phyloP scores from a whole-genome alignment of 2,888 invertebrate genomes.

The Neria commutata region DNA sequence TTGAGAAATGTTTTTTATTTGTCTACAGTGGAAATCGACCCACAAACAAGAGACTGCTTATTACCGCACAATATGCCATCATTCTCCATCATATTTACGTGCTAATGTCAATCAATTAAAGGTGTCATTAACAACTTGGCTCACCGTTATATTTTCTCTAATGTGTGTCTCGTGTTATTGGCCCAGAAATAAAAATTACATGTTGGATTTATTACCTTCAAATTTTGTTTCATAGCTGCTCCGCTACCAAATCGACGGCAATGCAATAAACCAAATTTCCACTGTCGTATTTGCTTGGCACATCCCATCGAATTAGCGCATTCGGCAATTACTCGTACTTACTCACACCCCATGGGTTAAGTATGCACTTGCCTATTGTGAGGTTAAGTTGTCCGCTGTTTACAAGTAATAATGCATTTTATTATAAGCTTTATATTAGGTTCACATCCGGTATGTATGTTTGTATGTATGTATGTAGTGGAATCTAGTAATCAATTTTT shows the following conservation, averaged over 20 bases:
- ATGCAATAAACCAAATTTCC: too few species aligned
- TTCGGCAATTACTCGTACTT: background rate
- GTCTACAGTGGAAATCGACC: background rate
- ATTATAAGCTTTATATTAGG: too few species aligned
- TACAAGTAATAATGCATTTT: too few species aligned
- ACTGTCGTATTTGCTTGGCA: background rate
- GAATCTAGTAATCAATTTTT: too few species aligned
- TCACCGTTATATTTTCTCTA: constrained; percentile 34
- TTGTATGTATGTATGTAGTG: too few species aligned
- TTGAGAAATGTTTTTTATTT: too few species aligned
- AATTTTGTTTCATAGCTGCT: constrained; percentile 44
- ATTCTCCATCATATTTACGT: constrained; percentile 5
- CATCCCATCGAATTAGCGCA: constrained; percentile 41
- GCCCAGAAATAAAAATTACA: constrained; percentile 47
- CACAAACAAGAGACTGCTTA: background rate
- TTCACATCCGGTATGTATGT: too few species aligned
- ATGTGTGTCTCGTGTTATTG: constrained; percentile 15
- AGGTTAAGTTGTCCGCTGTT: too few species aligned
- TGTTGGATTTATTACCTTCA: constrained; percentile 44
- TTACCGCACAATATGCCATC: background rate
- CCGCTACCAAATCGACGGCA: too few species aligned
- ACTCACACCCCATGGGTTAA: too few species aligned
- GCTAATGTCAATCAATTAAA: constrained; percentile 50
- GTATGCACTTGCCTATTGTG: too few species aligned
- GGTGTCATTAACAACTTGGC: constrained; percentile 55